These are phyloP conservation scores for Dorcus hopei DNA, from an alignment of 2,888 invertebrate species.

Conservation along the genomic window DNA sequence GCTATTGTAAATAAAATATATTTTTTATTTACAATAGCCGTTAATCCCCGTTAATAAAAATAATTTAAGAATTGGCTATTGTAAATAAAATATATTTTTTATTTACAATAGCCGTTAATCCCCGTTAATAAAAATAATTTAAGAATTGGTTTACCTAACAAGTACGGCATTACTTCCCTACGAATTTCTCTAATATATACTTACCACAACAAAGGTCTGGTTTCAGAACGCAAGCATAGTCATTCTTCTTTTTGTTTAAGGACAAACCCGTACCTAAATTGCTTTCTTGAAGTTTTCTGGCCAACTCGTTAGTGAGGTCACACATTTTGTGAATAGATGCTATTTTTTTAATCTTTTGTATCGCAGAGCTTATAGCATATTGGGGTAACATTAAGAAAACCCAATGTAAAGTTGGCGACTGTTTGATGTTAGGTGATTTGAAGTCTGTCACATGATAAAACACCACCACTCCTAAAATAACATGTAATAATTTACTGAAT, in stretches of 20 bases:
- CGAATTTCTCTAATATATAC: conserved; percentile 12
- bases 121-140: no score
- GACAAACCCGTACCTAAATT: not conserved
- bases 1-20: no score
- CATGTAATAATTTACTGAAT: no score
- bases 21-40: no score
- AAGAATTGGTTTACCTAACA: no score
- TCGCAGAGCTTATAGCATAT: conserved; percentile 56
- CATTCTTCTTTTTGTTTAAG: not conserved
- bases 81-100: no score
- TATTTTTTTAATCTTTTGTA: conserved; percentile 40
- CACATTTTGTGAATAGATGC: conserved; percentile 21
- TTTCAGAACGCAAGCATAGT: conserved; percentile 15
- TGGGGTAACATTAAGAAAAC: conserved; percentile 71
- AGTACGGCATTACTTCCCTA: no score
- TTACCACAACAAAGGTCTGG: conserved; percentile 45
- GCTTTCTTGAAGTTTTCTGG: not conserved
- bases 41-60: no score
- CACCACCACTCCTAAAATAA: conserved; percentile 63
- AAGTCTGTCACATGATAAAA: conserved; percentile 62
- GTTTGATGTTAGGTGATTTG: no score
- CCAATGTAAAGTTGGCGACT: conserved; percentile 61
- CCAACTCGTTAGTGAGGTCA: conserved; percentile 9
- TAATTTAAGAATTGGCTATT: no score
- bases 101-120: no score